A percentile compares a stretch with the other conserved stretches of the same genome.
These are phyloP conservation scores for Scomber japonicus DNA, from an alignment of 2,113 vertebrate species.

Conservation along the genomic window DNA sequence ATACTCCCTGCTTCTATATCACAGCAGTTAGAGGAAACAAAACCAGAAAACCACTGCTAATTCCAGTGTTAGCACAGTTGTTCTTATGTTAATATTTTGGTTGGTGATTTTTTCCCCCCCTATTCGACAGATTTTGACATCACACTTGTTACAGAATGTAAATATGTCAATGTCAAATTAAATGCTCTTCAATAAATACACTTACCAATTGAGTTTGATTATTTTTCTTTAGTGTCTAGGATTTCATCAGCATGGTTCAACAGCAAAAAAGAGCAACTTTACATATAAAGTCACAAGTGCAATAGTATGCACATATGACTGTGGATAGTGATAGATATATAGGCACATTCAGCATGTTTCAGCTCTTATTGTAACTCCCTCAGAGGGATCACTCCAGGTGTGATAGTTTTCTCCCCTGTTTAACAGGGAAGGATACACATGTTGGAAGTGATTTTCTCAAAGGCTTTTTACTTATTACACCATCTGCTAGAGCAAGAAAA, in stretches of 20 bases:
- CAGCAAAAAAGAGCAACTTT: not conserved
- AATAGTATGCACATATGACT: not conserved
- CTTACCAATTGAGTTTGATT: not conserved
- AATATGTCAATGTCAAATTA: not conserved
- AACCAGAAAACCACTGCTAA: no score
- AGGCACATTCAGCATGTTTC: not conserved
- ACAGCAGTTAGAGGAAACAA: no score
- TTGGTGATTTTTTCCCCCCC: no score
- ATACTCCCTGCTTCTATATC: no score
- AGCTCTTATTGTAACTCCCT: not conserved
- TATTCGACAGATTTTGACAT: not conserved
- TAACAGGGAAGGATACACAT: slow-evolving; percentile 16
- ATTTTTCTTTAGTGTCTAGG: not conserved
- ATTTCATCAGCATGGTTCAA: slow-evolving; percentile 11
- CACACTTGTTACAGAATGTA: not conserved
- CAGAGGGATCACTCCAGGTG: slow-evolving; percentile 1
- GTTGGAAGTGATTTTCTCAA: slow-evolving; percentile 13
- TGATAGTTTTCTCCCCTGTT: slow-evolving; percentile 11
- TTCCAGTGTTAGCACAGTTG: no score
- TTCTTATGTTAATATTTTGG: no score
- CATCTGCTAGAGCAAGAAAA: slow-evolving; percentile 29
- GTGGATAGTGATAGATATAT: not conserved
- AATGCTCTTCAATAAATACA: not conserved
- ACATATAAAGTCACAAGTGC: not conserved
- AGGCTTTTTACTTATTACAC: slow-evolving; percentile 22